phyloP scores from a whole-genome alignment of 2,113 vertebrate species.

The Scatophagus argus region DNA sequence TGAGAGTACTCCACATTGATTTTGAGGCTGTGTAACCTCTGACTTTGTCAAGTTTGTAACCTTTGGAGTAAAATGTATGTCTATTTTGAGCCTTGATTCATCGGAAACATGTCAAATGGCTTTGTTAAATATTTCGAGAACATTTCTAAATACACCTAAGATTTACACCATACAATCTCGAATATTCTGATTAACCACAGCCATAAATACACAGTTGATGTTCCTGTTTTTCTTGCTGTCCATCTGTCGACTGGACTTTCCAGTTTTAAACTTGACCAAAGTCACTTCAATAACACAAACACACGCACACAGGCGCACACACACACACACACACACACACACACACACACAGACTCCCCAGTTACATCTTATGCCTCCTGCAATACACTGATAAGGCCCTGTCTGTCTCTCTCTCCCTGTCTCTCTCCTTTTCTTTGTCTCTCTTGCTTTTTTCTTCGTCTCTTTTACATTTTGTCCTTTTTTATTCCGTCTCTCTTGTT shows the following conservation, averaged over 20 bases:
- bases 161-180: slow-evolving; percentile 21
- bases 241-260: slow-evolving; percentile 73
- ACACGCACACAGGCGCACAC: slow-evolving; percentile 43
- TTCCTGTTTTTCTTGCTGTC: slow-evolving; percentile 62
- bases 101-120: slow-evolving; percentile 6
- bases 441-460: slow-evolving; percentile 59
- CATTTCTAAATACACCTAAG: slow-evolving; percentile 11
- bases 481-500: slow-evolving; percentile 49
- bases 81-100: slow-evolving; percentile 23
- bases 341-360: slow-evolving; percentile 66
- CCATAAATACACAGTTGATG: slow-evolving; percentile 52
- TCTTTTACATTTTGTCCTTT: slow-evolving; percentile 42
- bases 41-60: slow-evolving; percentile 57
- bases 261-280: slow-evolving; percentile 78
- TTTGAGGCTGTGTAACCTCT: slow-evolving; percentile 48
- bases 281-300: slow-evolving; percentile 80
- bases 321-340: slow-evolving; percentile 40
- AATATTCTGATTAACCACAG: slow-evolving; percentile 46
- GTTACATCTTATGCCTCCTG: slow-evolving; percentile 80
- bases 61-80: slow-evolving; percentile 7
- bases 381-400: slow-evolving; percentile 78
- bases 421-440: slow-evolving; percentile 69
- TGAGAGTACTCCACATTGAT: slow-evolving; percentile 54
- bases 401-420: slow-evolving; percentile 61
- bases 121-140: slow-evolving; percentile 36